Base-by-base conservation (phyloP, 2,888 invertebrate species). In the Prenolepis imparis region DNA sequence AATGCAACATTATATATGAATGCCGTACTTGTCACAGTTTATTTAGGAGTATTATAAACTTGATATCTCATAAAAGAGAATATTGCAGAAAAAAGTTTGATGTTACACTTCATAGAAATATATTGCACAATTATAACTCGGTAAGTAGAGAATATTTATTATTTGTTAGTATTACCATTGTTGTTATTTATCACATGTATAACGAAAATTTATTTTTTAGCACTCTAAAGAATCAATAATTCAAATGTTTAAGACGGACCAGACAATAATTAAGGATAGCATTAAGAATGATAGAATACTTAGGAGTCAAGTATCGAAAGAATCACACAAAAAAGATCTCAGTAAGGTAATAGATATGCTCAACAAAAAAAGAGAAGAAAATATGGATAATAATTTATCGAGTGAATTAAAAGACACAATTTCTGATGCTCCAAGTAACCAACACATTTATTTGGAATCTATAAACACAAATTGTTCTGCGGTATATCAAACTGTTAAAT, bases 1-100 rank as follows among this genome's bases (percentile, higher is more conserved):
- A 99, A 95, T 98, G 98, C 96, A 98, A 98, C 94, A 95, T 98
- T 83, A 96, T 99, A 91, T 97, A 98, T 95, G 99, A 99, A 95
- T 99, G 99, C 95, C 97, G 97, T 94, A 96, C 97, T 28, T 99
- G 99, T 93, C 96, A 97, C 52, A 98, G 97, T 92, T 96, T 99
- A 92, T 98, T 98, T 94, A 96, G 98, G 90, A 98, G 98, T 93
- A 95, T 98, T 87, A 97, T 97, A 21, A 98, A 98, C 95, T 98
- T 98, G 93, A 96, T 98, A 89, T 97, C 98, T 52, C 99, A 99
- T 94, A 99, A 99, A 95, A 96, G 98, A 84, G 96, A 97, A 57
- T 98, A 97, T 94, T 98, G 98, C 92, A 96, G 95, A 88, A 96
- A 96, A 82, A 96, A 95, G 87, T 96, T 96, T 90, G 95, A 95